Evolutionary conservation across 37 sponge, comb jelly and placozoan genomes (phyloP).

Genomic region (Axinella damicornis): DNA sequence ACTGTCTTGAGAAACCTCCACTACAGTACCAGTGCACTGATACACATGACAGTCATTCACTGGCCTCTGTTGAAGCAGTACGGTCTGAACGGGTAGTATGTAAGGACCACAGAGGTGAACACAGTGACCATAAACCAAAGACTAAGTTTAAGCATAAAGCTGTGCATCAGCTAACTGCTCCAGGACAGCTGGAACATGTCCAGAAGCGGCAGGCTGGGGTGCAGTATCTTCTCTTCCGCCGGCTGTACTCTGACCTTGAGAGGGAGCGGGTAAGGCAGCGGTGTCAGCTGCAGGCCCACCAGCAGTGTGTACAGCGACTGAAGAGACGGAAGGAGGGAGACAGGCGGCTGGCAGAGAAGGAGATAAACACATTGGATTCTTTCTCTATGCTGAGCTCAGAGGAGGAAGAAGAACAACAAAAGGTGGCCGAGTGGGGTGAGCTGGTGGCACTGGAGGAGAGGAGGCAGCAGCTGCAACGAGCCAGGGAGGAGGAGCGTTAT

Average conservation of each 20-base stretch:
- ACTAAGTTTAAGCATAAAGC: too few relatives aligned
- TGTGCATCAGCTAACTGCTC: constrained; percentile 8
- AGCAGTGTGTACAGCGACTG: constrained; percentile 4
- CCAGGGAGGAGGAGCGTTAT: constrained; percentile 77
- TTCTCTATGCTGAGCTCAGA: constrained; percentile 8
- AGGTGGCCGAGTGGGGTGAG: constrained; percentile 41
- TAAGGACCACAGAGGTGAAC: too few relatives aligned
- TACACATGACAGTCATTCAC: too few relatives aligned
- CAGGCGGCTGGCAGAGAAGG: constrained; percentile 39
- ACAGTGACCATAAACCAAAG: too few relatives aligned
- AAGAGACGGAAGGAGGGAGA: constrained; percentile 43
- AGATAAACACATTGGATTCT: not conserved
- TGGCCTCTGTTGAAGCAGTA: too few relatives aligned
- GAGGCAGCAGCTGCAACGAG: constrained; percentile 41
- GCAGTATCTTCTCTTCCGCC: constrained; percentile 43
- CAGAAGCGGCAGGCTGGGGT: constrained; percentile 28
- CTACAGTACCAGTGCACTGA: too few relatives aligned
- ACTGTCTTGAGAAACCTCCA: too few relatives aligned
- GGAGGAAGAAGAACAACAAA: constrained; percentile 22
- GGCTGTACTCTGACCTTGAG: constrained; percentile 66
- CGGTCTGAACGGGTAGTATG: too few relatives aligned
- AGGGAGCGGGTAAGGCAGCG: constrained; percentile 59
- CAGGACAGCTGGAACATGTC: constrained; percentile 37
- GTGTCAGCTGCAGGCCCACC: not conserved
- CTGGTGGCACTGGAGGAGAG: constrained; percentile 58